Base-by-base conservation (phyloP, 30 jellyfish, hydroid and myxozoan species). In the Catostylus mosaicus region DNA sequence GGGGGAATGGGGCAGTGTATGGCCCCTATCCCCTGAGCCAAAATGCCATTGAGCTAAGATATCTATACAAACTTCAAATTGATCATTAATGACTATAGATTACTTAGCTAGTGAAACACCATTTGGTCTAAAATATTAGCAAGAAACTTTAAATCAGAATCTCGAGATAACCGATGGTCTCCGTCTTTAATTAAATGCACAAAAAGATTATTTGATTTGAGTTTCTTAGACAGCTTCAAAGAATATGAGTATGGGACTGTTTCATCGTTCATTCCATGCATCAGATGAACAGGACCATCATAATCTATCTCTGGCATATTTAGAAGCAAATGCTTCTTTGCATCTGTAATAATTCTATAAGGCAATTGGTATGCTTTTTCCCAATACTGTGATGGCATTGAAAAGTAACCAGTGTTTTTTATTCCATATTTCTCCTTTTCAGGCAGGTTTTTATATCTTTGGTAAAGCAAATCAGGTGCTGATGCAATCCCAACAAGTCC, bases 241-340 rank as follows among this genome's bases (percentile, higher is more conserved):
- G 97, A 89, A 29, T 35, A 29, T 47, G 76, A 31, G 57, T 80
- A 89, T 2, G 97, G 94, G 24, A 89, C 90, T n/a, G 90, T 78
- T 24, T 67, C 78, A 52, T 89, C 97, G 63, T 67, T 31, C 94
- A 89, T 81, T 4, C 97, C 97, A 67, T 89, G 97, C 14, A 89
- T 52, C 64, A 89, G 54, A 33, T 83, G 73, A 23, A 82, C 88
- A 8, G 94, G 88, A 20, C 97, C 88, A 26, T 73, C 77, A 56
- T 66, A 69, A 1, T 78, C 77, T 27, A 89, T 66, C 54, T 71
- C 73, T 20, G 75, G 52, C 12, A 67, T 60, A 27, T 47, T 71
- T 6, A 89, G 66, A 12, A 89, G 75, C 30, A 65, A 34, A 57
- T 89, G 56, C 22, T 73, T 45, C 50, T 37, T 29, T 5, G 94